Base-by-base conservation (phyloP, 2,888 invertebrate genomes). In the Microdon myrmicae region DNA sequence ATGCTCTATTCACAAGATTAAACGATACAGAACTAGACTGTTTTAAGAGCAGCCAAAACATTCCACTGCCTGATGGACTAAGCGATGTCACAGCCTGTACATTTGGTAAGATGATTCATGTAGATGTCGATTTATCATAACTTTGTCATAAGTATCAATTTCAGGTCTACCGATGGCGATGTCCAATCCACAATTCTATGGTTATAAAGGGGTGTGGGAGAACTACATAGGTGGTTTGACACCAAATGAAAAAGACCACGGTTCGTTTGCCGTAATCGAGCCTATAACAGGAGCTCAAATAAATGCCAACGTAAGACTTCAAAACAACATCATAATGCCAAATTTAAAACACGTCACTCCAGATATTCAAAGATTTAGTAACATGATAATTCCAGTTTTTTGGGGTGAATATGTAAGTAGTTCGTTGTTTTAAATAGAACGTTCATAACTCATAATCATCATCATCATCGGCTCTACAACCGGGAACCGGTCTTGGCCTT, bases 401-500 rank as follows among this genome's bases (percentile, higher is more conserved):
- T 89, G 88, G 88, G 81, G 84, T 3, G 88, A 88, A 85, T 87
- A 86, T 74, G 88, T 88, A 77, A 85, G 66, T 83, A n/a, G n/a
- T n/a, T n/a, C n/a, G n/a, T n/a, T n/a, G n/a, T n/a, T n/a, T n/a
- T n/a, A n/a, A n/a, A n/a, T n/a, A n/a, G n/a, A n/a, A n/a, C n/a
- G n/a, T n/a, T n/a, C n/a, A n/a, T n/a, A n/a, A n/a, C n/a, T n/a
- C n/a, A n/a, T n/a, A n/a, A n/a, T n/a, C n/a, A n/a, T n/a, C n/a
- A n/a, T n/a, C n/a, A n/a, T n/a, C n/a, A n/a, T n/a, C n/a, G n/a
- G n/a, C n/a, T n/a, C n/a, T n/a, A n/a, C n/a, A n/a, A n/a, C n/a
- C n/a, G n/a, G n/a, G n/a, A n/a, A n/a, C n/a, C n/a, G n/a, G n/a
- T n/a, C n/a, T n/a, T n/a, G n/a, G n/a, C n/a, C n/a, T n/a, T n/a